A percentile compares a stretch with the other conserved stretches of the same genome.
Conservation (phyloP, 2,888 invertebrate species). For the Eilema sororculum region DNA sequence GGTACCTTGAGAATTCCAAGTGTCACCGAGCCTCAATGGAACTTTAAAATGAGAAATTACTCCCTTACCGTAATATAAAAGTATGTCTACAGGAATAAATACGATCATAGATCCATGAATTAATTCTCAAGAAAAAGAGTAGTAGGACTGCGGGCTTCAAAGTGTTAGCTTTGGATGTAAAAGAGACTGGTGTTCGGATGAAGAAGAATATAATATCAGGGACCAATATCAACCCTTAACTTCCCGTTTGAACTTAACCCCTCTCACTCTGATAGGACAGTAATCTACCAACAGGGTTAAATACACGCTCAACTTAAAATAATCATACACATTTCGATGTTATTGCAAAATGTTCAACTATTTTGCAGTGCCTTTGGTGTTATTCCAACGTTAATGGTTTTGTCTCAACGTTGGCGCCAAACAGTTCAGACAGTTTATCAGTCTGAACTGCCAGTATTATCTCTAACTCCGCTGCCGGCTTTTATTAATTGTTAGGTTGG, state of each 20-base stretch:
- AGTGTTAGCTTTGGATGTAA: too few relatives aligned
- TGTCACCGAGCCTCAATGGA: too few relatives aligned
- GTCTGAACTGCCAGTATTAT: slow-evolving; percentile 19
- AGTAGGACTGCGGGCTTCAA: not conserved
- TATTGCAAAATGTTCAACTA: slow-evolving; percentile 10
- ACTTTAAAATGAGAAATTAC: not conserved
- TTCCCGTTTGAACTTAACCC: not conserved
- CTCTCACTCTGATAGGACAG: not conserved
- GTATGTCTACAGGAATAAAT: not conserved
- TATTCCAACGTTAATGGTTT: slow-evolving; percentile 62
- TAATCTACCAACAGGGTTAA: not conserved
- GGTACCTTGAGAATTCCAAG: too few relatives aligned
- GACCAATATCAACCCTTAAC: not conserved
- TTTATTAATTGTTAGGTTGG: slow-evolving; percentile 16
- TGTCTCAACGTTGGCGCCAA: slow-evolving; percentile 68
- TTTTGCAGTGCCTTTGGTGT: slow-evolving; percentile 42
- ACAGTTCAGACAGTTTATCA: slow-evolving; percentile 48
- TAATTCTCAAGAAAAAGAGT: not conserved
- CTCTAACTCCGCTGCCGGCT: not conserved
- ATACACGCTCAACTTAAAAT: not conserved
- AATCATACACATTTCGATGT: not conserved
- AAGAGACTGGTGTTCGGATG: not conserved
- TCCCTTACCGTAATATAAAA: not conserved
- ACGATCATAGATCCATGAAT: not conserved
- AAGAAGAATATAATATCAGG: not conserved